A percentile compares a stretch with the other conserved stretches of the same genome.
These are phyloP conservation scores for Sinocyclocheilus anophthalmus DNA, from an alignment of 2,113 vertebrate species.

Conservation along the genomic window DNA sequence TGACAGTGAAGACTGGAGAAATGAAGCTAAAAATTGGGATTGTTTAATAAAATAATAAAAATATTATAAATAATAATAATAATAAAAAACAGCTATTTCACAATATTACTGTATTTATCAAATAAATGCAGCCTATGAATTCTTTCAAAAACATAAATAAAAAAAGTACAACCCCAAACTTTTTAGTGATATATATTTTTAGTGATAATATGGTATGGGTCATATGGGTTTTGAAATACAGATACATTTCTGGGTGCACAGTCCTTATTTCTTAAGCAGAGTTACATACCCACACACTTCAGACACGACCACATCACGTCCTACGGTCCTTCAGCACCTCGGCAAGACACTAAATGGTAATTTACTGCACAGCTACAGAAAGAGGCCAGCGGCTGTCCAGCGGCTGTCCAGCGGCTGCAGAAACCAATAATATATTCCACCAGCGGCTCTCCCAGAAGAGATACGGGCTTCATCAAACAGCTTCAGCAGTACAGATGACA, in stretches of 20 bases:
- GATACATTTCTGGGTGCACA: no score
- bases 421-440: slow-evolving; percentile 24
- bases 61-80: no score
- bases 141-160: no score
- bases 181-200: no score
- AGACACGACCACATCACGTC: not conserved
- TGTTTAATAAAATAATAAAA: no score
- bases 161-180: no score
- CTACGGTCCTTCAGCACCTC: not conserved
- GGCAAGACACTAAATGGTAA: not conserved
- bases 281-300: not conserved
- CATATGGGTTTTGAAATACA: not conserved
- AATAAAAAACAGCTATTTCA: no score
- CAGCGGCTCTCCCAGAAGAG: slow-evolving; percentile 45
- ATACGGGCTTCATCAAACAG: slow-evolving; percentile 70
- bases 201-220: not conserved
- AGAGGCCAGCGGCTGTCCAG: not conserved
- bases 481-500: slow-evolving; percentile 64
- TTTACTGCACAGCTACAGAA: not conserved
- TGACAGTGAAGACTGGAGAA: no score
- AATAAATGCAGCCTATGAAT: not conserved
- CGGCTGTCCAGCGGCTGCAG: slow-evolving; percentile 23
- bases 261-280: not conserved
- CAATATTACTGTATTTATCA: not conserved
- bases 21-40: no score